phyloP scores from a whole-genome alignment of 2,113 vertebrate species.

The Caracal caracal region DNA sequence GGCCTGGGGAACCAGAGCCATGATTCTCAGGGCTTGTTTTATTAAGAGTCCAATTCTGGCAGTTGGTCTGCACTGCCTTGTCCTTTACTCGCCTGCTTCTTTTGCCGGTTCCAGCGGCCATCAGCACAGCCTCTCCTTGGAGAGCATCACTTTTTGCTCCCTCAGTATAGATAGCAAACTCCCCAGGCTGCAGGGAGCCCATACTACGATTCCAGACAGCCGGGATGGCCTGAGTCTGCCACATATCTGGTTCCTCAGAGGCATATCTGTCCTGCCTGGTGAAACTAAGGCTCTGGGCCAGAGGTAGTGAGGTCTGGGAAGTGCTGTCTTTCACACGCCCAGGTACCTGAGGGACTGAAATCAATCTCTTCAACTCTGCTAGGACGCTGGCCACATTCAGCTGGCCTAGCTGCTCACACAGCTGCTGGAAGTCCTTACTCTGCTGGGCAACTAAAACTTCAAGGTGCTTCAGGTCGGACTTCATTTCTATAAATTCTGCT shows the following conservation, averaged over 20 bases:
- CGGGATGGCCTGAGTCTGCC: not conserved
- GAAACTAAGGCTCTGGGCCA: not conserved
- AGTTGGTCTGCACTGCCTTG: not conserved
- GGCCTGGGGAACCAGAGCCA: not conserved
- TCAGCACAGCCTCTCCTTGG: not conserved
- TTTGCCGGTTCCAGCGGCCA: not conserved
- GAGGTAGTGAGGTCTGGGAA: slow-evolving; percentile 85
- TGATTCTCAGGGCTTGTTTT: not conserved
- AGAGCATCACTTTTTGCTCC: not conserved
- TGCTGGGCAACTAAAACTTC: slow-evolving; percentile 83
- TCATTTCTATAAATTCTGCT: slow-evolving; percentile 83
- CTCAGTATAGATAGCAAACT: not conserved
- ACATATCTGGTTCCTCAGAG: not conserved
- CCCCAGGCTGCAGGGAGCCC: accelerated
- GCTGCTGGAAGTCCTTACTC: slow-evolving; percentile 79
- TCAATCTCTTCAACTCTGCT: slow-evolving; percentile 71
- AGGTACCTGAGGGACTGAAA: slow-evolving; percentile 2
- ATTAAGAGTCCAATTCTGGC: not conserved
- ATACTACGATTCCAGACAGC: not conserved
- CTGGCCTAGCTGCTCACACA: slow-evolving; percentile 77
- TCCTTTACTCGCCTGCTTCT: slow-evolving; percentile 31
- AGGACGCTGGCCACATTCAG: slow-evolving; percentile 71
- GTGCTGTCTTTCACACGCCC: slow-evolving; percentile 68
- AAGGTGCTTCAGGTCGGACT: slow-evolving; percentile 81
- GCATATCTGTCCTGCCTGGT: accelerated